These are phyloP conservation scores for Catagonus wagneri DNA, from an alignment of 2,113 vertebrate species.

Conservation along the genomic window DNA sequence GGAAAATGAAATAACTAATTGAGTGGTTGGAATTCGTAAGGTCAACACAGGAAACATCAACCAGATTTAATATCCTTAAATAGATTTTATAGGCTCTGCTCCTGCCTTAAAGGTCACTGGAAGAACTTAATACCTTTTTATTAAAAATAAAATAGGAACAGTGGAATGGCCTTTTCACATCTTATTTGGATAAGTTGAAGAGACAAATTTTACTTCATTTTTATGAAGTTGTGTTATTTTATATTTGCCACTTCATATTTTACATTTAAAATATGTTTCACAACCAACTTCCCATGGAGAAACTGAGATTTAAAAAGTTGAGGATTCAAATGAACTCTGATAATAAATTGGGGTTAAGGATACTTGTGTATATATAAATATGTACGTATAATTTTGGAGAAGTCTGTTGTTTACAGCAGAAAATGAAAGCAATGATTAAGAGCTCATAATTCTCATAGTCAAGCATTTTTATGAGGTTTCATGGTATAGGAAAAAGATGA, in stretches of 20 bases:
- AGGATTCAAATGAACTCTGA: neutral
- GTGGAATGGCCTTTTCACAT: slow-evolving; percentile 67
- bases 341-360: neutral
- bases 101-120: slow-evolving; percentile 70
- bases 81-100: slow-evolving; percentile 61
- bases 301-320: neutral
- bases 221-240: slow-evolving; percentile 53
- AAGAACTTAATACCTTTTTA: slow-evolving; percentile 71
- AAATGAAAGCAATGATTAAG: neutral
- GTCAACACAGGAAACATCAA: slow-evolving; percentile 51
- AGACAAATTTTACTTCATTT: slow-evolving; percentile 55
- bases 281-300: neutral
- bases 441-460: neutral
- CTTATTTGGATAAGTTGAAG: slow-evolving; percentile 53
- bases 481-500: neutral
- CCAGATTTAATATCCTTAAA: slow-evolving; percentile 54
- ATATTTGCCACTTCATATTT: slow-evolving; percentile 53
- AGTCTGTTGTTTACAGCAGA: neutral
- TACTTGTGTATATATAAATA: neutral
- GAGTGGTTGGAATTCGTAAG: slow-evolving; percentile 62
- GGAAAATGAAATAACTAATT: slow-evolving; percentile 48
- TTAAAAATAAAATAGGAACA: slow-evolving; percentile 59
- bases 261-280: slow-evolving; percentile 33
- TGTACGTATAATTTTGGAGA: neutral
- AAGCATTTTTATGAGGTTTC: neutral